Evolutionary conservation across 1,140 invertebrate genomes (phyloP).

Genomic region (Drosophila sulfurigaster): DNA sequence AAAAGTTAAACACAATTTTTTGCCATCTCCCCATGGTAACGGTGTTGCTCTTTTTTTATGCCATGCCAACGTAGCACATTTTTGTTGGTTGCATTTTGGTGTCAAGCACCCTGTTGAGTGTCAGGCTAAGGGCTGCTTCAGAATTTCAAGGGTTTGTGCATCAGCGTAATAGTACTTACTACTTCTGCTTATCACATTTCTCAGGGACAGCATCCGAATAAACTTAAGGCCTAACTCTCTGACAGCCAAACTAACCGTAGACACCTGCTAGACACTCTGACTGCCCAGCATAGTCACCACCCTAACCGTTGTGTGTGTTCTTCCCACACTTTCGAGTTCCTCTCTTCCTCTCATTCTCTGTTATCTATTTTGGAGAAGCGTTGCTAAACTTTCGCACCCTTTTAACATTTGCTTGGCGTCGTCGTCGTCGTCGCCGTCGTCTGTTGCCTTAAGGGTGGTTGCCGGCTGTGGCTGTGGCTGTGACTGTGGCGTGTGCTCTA

Average conservation of each 20-base stretch:
- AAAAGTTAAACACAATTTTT: not conserved
- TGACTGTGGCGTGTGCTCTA: conserved; percentile 5
- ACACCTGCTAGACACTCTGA: conserved; percentile 42
- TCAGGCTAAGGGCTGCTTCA: conserved; percentile 45
- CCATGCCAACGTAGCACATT: conserved; percentile 31
- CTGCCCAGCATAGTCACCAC: conserved; percentile 28
- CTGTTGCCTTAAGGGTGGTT: conserved; percentile 28
- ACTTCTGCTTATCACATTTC: conserved; percentile 12
- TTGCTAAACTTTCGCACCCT: conserved; percentile 78
- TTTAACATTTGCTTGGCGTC: conserved; percentile 41
- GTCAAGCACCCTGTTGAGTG: conserved; percentile 58
- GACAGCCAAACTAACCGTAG: conserved; percentile 9
- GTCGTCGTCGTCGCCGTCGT: conserved; percentile 5
- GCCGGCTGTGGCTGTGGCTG: conserved; percentile 2
- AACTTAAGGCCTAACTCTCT: conserved; percentile 10
- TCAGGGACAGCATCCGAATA: conserved; percentile 13
- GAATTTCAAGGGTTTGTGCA: conserved; percentile 15
- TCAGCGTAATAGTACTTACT: conserved; percentile 1
- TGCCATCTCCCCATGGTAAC: not conserved
- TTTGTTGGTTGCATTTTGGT: conserved; percentile 45
- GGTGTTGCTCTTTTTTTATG: conserved; percentile 4
- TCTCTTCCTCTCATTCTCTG: conserved; percentile 7
- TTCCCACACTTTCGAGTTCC: not conserved
- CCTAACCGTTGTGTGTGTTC: not conserved
- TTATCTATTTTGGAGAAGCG: conserved; percentile 45